phyloP scores from a whole-genome alignment of 2,888 invertebrate species.

The Troides oblongomaculatus region DNA sequence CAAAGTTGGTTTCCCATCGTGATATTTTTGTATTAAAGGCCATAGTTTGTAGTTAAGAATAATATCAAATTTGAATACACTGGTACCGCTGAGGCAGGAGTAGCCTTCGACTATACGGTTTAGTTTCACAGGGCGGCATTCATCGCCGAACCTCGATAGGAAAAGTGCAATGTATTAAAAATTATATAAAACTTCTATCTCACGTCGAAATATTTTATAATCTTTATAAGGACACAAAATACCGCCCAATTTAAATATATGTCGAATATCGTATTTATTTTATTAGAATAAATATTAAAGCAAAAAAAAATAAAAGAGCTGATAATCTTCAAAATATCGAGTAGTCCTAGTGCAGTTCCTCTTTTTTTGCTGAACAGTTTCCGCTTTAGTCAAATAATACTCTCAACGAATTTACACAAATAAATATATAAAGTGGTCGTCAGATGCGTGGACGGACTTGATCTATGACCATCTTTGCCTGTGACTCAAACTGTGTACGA shows the following conservation, averaged over 20 bases:
- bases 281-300: too few relatives aligned
- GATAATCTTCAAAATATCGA: too few relatives aligned
- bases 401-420: too few relatives aligned
- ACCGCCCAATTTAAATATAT: background rate
- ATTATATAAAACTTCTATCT: background rate
- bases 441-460: too few relatives aligned
- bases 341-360: too few relatives aligned
- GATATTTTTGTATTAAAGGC: constrained; percentile 83
- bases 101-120: constrained; percentile 86
- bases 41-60: constrained; percentile 87
- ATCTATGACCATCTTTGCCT: too few relatives aligned
- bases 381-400: too few relatives aligned
- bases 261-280: too few relatives aligned
- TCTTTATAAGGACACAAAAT: background rate
- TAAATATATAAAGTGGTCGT: too few relatives aligned
- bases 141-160: constrained; percentile 79
- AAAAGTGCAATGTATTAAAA: background rate
- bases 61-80: constrained; percentile 88
- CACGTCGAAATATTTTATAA: background rate
- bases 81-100: constrained; percentile 75
- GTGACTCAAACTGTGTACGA: too few relatives aligned
- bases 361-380: too few relatives aligned
- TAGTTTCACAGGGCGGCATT: constrained; percentile 86
- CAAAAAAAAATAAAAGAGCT: too few relatives aligned
- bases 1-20: constrained; percentile 86